Base-by-base conservation (phyloP, 2,797 vertebrate genomes). In the Acanthornis magna region DNA sequence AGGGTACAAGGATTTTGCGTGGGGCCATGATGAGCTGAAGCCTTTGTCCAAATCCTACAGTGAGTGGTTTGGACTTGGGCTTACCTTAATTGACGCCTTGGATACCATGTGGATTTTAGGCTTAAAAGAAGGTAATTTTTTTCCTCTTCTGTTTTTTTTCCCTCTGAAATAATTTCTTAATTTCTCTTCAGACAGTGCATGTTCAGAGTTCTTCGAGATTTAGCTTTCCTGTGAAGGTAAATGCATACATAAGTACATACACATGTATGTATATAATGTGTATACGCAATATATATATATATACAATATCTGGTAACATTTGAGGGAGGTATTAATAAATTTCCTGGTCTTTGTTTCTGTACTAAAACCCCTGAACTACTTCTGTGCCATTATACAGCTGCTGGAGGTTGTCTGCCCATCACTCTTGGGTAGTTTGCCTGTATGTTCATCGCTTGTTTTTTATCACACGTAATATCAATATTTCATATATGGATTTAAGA, bases 101-200 rank as follows among this genome's bases (percentile, higher is more conserved):
- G 99, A 99, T 90, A 99, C 99, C 75, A 99, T 99, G 98, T 99
- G 99, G 99, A 99, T 99, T 80, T 88, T 99, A 85, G 99, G 98
- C 25, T 97, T 99, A 51, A 99, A 98, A 91, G 97, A 98, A 98
- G 99, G 99, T 99, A 97, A 66, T 30, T 61, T 34, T 57, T 43
- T 42, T 23, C 17, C 16, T 71, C 10, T 16, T 77, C 6, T 4
- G 0, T 62, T 82, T 61, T 76, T 76, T 43, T 17, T 2, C 11
- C 17, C 34, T 55, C 34, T 54, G 23, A 82, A 89, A 36, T 26
- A 79, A 47, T 55, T 53, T 7, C 15, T n/a, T 45, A 4, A 50
- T 75, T 88, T 89, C 38, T 77, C 1, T 65, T 82, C 30, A 27
- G 65, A 21, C 47, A 65, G 18, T n/a, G 15, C 25, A 25, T 25